phyloP scores from a whole-genome alignment of 2,888 invertebrate genomes.

The Drosophila diplacantha region DNA sequence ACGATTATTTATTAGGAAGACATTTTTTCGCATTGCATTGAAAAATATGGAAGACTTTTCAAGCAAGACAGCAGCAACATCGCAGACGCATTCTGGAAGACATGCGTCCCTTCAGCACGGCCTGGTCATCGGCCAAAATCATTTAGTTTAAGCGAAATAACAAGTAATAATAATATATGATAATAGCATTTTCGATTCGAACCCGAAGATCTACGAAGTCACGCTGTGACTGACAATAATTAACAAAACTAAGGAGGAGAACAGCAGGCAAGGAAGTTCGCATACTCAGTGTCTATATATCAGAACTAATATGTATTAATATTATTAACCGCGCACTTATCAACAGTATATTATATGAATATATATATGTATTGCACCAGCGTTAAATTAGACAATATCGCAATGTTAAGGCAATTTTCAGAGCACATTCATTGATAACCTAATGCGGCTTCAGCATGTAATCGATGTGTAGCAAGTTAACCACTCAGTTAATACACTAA shows the following conservation, averaged over 20 bases:
- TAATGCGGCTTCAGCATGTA: conserved; percentile 62
- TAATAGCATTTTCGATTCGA: conserved; percentile 34
- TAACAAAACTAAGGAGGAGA: conserved; percentile 47
- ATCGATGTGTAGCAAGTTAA: conserved; percentile 70
- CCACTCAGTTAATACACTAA: conserved; percentile 34
- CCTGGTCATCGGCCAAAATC: conserved; percentile 48
- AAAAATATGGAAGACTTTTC: conserved; percentile 55
- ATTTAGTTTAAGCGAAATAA: conserved; percentile 52
- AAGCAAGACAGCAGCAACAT: conserved; percentile 60
- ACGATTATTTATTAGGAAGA: conserved; percentile 65
- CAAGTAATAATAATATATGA: conserved; percentile 18
- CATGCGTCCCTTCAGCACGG: conserved; percentile 59
- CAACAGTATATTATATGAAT: conserved; percentile 10
- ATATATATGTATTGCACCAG: conserved; percentile 42
- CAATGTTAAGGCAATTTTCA: conserved; percentile 51
- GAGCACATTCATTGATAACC: conserved; percentile 68
- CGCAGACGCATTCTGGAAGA: conserved; percentile 71
- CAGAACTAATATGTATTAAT: conserved; percentile 23
- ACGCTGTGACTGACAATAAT: conserved; percentile 79
- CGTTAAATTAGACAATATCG: conserved; percentile 36
- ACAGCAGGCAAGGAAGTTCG: conserved; percentile 36
- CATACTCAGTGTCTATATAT: conserved; percentile 40
- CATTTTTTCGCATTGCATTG: conserved; percentile 64
- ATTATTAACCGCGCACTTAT: conserved; percentile 29
- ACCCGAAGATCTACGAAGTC: conserved; percentile 46